phyloP scores from a whole-genome alignment of 2,888 invertebrate species.

The Erpobdella octoculata region DNA sequence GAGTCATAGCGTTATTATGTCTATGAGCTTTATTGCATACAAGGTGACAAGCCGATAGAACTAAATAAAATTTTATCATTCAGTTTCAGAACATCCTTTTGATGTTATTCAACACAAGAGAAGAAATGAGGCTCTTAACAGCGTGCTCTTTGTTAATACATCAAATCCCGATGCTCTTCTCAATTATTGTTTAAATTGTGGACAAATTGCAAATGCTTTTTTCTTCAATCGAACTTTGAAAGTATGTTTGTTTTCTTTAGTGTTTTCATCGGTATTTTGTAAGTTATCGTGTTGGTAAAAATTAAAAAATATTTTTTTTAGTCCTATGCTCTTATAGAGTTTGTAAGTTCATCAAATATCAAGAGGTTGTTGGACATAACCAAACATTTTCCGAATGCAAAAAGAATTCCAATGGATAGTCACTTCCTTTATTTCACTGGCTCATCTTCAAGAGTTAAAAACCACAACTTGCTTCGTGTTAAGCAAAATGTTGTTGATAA shows the following conservation, averaged over 20 bases:
- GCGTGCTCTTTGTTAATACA: slow-evolving; percentile 3
- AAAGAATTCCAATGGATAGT: slow-evolving; percentile 14
- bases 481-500: slow-evolving; percentile 3
- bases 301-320: neutral
- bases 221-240: slow-evolving; percentile 7
- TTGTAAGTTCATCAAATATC: neutral
- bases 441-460: neutral
- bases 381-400: slow-evolving; percentile 14
- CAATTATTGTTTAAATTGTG: slow-evolving; percentile 6
- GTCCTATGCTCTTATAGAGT: slow-evolving; percentile 20
- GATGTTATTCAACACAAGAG: slow-evolving; percentile 16
- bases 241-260: slow-evolving; percentile 2
- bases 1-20: too few relatives aligned
- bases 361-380: neutral
- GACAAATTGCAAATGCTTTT: neutral
- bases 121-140: neutral
- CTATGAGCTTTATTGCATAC: too few relatives aligned
- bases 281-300: neutral
- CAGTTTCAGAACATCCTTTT: slow-evolving; percentile 3
- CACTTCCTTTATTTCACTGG: neutral
- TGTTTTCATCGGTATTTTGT: neutral
- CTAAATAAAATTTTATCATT: too few relatives aligned
- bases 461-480: too few relatives aligned
- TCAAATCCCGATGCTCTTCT: neutral
- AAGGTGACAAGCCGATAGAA: too few relatives aligned